Base-by-base conservation (phyloP, 2,113 vertebrate species). In the Lophotis ruficrista region DNA sequence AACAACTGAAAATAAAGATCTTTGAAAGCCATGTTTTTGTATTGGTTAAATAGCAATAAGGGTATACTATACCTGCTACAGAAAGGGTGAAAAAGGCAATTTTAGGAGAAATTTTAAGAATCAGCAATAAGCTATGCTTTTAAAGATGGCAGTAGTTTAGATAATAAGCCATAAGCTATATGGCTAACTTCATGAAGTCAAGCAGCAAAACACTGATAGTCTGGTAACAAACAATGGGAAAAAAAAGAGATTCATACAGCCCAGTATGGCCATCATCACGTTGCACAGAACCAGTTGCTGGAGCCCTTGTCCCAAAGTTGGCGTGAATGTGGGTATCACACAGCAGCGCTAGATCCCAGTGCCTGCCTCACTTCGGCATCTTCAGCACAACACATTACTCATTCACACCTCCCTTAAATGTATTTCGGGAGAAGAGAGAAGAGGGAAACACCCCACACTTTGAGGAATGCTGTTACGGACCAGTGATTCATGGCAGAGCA, bases 271-370 rank as follows among this genome's bases (percentile, higher is more conserved):
- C 53, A 61, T 10, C 45, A 47, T 31, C 58, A 77, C 4, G 0
- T 54, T 12, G 38, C 45, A 47, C 22, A 54, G 43, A 81, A 65
- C 11, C 24, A 28, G 37, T 6, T 47, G 25, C 51, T 53, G 23
- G 3, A 50, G 75, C 27, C 1, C 1, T 12, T 37, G 58, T 27
- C 30, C 57, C 22, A 5, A 20, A 69, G 30, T 5, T 1, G 0
- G 25, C 45, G 19, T 9, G 58, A 58, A 53, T 0, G 1, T 0
- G 4, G 15, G 6, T 58, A 31, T 18, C 50, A 30, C 9, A 41
- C 10, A 54, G 33, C 43, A 53, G 24, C 5, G 9, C n/a, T 50
- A 1, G 0, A 58, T 23, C 30, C 37, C 41, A 68, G 10, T 4
- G 12, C 6, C 70, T 48, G 23, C 27, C 31, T 72, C 58, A 27